Base-by-base conservation (phyloP, 1,140 invertebrate species). In the Lordiphosa clarofinis region DNA sequence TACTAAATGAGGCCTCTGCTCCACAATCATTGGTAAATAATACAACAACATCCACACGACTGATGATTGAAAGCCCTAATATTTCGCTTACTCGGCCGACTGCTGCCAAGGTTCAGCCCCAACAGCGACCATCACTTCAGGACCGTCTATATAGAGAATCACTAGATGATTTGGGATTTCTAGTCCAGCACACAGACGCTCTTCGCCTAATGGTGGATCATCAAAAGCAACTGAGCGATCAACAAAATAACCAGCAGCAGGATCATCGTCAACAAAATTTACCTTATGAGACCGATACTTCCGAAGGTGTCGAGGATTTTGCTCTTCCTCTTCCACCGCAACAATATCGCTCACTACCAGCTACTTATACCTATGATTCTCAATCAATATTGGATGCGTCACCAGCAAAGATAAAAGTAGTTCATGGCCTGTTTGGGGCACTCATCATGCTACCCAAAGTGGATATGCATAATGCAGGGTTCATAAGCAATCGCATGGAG, bases 121-220 rank as follows among this genome's bases (percentile, higher is more conserved):
- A 38, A 21, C 24, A 28, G 4, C 28, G 21, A 38, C 19, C 11
- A 38, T 8, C 42, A 9, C 19, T 36, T 0, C 12, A 33, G 3
- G 47, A 56, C 42, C 48, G 38, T 11, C 11, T 54, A 1, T 58
- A 66, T 47, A 36, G 31, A 6, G 10, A 67, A 12, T 56, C 6
- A 28, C 3, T 55, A 0, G 15, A 81, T 1, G 57, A 69, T 13
- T 31, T 79, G 31, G 10, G 11, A 9, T 79, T 48, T 24, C 49
- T 79, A 3, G 28, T 48, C 0, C 35, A 67, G 10, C 71, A 79
- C 31, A 37, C 33, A 6, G 44, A 67, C 28, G 42, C 50, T 47
- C n/a, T 79, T 5, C 66, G 60, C 0, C 24, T 71, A 0, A 81
- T 81, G 55, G 38, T 79, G 0, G 75, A 79, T 33, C 60, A 61